A percentile compares a stretch with the other conserved stretches of the same genome.
These are phyloP conservation scores for Eucera pruinosa DNA, from an alignment of 2,888 invertebrate species.

Conservation along the genomic window DNA sequence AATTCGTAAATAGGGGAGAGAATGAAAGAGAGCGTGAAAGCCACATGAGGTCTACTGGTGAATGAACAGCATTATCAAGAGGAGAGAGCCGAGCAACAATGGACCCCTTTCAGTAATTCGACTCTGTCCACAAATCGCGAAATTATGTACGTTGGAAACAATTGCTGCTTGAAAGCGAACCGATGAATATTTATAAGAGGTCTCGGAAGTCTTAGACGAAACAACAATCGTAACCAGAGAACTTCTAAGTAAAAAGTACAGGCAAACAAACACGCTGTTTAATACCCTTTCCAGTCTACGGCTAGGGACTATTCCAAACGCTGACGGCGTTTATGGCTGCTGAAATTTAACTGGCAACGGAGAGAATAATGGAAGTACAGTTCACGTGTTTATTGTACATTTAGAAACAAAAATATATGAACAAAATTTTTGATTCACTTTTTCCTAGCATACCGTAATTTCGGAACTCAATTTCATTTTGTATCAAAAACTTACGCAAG, in stretches of 20 bases:
- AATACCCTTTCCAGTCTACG: constrained; percentile 17
- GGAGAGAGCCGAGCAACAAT: constrained; percentile 68
- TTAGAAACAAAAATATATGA: too few species aligned
- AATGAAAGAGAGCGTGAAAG: neutral
- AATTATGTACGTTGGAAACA: constrained; percentile 75
- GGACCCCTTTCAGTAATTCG: constrained; percentile 79
- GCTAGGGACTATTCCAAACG: constrained; percentile 2
- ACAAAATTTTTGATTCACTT: too few species aligned
- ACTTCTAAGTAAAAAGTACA: constrained; percentile 32
- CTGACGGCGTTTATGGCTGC: neutral
- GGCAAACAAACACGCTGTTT: constrained; percentile 33
- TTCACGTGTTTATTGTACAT: constrained; percentile 1
- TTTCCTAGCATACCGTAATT: too few species aligned
- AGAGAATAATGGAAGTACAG: constrained; percentile 19
- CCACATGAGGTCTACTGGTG: constrained; percentile 65
- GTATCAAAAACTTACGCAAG: too few species aligned
- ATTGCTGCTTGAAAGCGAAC: constrained; percentile 66
- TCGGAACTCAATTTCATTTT: too few species aligned
- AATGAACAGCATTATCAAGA: constrained; percentile 77
- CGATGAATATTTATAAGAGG: constrained; percentile 49
- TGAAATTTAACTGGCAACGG: constrained; percentile 19
- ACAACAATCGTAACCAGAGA: constrained; percentile 50
- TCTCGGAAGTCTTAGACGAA: constrained; percentile 46
- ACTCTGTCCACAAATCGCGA: constrained; percentile 78
- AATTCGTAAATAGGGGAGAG: constrained; percentile 1